Percentiles rank a stretch among this genome's conserved stretches.
phyloP scores from a whole-genome alignment of 1,140 invertebrate species.

The Papilio helenus region DNA sequence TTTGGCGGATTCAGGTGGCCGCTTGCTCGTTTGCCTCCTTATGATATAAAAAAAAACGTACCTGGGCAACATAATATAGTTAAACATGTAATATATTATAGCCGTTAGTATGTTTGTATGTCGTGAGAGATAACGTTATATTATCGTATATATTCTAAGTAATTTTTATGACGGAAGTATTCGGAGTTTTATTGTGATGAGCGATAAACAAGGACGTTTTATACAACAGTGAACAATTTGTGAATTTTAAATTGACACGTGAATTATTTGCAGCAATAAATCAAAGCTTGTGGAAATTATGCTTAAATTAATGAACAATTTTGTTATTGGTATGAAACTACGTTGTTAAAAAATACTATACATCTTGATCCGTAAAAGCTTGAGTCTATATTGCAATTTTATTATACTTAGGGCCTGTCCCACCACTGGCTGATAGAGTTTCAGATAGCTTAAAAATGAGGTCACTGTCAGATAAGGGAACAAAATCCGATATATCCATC shows the following conservation, averaged over 20 bases:
- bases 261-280: neutral
- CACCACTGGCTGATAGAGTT: too few species aligned
- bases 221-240: neutral
- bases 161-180: constrained; percentile 18
- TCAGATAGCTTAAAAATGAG: too few species aligned
- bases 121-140: constrained; percentile 12
- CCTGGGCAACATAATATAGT: neutral
- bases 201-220: constrained; percentile 4
- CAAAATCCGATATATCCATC: too few species aligned
- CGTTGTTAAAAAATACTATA: too few species aligned
- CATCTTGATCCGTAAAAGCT: too few species aligned
- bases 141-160: neutral
- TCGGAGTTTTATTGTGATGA: neutral
- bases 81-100: neutral
- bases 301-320: neutral
- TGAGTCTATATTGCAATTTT: too few species aligned
- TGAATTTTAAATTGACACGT: neutral
- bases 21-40: too few species aligned
- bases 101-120: neutral
- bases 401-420: too few species aligned
- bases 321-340: too few species aligned
- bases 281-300: neutral
- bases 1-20: too few species aligned
- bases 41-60: too few species aligned
- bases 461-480: too few species aligned